These are phyloP conservation scores for Bryconaethiops microstoma DNA, from an alignment of 2,797 vertebrate genomes.

Conservation along the genomic window DNA sequence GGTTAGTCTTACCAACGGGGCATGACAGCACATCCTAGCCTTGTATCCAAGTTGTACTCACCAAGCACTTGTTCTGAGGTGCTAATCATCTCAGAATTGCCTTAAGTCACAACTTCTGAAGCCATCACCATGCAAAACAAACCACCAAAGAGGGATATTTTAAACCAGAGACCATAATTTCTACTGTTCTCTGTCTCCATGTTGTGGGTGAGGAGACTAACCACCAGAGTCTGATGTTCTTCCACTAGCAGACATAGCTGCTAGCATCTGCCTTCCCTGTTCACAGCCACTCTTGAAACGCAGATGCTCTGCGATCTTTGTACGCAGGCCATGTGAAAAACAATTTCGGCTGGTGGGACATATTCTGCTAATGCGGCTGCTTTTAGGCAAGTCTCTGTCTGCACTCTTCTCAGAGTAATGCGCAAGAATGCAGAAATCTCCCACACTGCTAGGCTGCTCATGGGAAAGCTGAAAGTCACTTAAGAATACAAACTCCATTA, in stretches of 20 bases:
- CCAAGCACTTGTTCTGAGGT: background rate
- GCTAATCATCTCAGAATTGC: background rate
- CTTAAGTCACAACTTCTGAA: constrained; percentile 20
- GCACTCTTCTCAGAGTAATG: constrained; percentile 16
- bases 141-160: constrained; percentile 40
- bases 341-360: constrained; percentile 7
- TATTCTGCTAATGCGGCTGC: constrained; percentile 1
- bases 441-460: constrained; percentile 16
- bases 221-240: constrained; percentile 63
- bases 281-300: constrained; percentile 46
- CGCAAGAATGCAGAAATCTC: constrained; percentile 38
- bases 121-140: constrained; percentile 61
- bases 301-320: constrained; percentile 49
- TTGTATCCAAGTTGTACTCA: background rate
- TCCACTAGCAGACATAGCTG: constrained; percentile 61
- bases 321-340: constrained; percentile 40
- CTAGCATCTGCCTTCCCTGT: constrained; percentile 29
- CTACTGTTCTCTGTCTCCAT: constrained; percentile 63
- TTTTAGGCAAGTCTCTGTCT: constrained; percentile 18
- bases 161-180: constrained; percentile 72
- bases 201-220: constrained; percentile 63
- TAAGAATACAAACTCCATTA: constrained; percentile 39
- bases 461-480: constrained; percentile 37
- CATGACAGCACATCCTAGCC: too few relatives aligned
- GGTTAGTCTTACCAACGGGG: too few relatives aligned